A percentile compares a stretch with the other conserved stretches of the same genome.
phyloP scores from a whole-genome alignment of 2,797 vertebrate species.

The Bovichtus diacanthus region DNA sequence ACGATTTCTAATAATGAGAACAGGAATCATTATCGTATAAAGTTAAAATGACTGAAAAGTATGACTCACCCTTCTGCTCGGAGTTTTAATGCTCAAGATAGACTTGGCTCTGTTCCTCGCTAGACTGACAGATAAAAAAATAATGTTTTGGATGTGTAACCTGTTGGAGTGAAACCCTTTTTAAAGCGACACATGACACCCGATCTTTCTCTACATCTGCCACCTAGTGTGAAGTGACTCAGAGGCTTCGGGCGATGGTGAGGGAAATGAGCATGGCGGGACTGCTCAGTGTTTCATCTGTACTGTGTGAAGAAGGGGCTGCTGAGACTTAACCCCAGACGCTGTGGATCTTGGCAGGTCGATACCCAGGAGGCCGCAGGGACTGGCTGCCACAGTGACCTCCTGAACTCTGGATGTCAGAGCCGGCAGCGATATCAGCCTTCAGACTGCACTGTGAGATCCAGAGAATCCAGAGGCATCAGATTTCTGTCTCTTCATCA shows the following conservation, averaged over 20 bases:
- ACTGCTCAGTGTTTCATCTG: slow-evolving; percentile 39
- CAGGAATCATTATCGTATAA: background rate
- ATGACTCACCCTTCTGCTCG: background rate
- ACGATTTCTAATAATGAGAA: background rate
- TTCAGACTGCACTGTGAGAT: slow-evolving; percentile 14
- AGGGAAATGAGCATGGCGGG: background rate
- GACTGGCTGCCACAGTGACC: slow-evolving; percentile 34
- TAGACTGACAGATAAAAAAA: background rate
- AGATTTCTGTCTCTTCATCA: background rate
- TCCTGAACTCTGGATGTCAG: slow-evolving; percentile 48
- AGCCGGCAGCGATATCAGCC: slow-evolving; percentile 34
- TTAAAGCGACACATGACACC: background rate
- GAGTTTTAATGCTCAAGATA: background rate
- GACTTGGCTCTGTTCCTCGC: background rate
- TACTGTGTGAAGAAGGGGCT: slow-evolving; percentile 14
- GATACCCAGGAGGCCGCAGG: slow-evolving; percentile 31
- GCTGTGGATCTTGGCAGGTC: slow-evolving; percentile 37
- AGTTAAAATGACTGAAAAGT: background rate
- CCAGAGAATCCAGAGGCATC: slow-evolving; percentile 25
- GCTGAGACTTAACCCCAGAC: slow-evolving; percentile 41
- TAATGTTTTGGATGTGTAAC: background rate
- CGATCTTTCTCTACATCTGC: background rate
- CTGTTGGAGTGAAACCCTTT: slow-evolving; percentile 11
- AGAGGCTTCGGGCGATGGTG: slow-evolving; percentile 1
- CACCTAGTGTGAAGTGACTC: slow-evolving; percentile 24